Conservation (phyloP, 2,113 vertebrate species). For the Ceyx cyanopectus region DNA sequence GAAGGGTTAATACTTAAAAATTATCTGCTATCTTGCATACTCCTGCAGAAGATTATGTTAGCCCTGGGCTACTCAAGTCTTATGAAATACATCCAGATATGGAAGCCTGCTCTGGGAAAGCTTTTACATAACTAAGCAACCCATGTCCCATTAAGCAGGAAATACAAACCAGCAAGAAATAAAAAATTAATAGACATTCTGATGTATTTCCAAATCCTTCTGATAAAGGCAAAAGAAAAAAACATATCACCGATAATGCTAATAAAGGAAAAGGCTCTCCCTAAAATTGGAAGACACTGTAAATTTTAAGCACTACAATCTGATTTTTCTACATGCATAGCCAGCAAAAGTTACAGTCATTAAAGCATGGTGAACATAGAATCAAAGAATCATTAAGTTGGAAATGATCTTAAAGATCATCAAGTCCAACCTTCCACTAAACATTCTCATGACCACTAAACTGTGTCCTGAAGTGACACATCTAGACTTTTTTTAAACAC, state of each 20-base stretch:
- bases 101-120: neutral
- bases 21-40: neutral
- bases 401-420: too few relatives aligned
- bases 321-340: neutral
- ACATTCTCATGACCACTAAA: too few relatives aligned
- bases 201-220: neutral
- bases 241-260: neutral
- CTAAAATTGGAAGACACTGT: neutral
- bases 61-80: neutral
- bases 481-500: too few relatives aligned
- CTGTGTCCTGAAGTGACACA: too few relatives aligned
- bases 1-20: neutral
- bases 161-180: neutral
- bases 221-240: neutral
- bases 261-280: neutral
- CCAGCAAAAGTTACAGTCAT: slow-evolving; percentile 48
- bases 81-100: neutral
- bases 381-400: too few relatives aligned
- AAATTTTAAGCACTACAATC: neutral
- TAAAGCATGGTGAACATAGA: slow-evolving; percentile 2
- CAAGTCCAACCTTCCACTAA: too few relatives aligned
- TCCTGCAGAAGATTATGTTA: neutral
- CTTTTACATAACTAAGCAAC: neutral
- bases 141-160: neutral
- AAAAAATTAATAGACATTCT: neutral